Base-by-base conservation (phyloP, 2,113 vertebrate species). In the Plectropomus leopardus region DNA sequence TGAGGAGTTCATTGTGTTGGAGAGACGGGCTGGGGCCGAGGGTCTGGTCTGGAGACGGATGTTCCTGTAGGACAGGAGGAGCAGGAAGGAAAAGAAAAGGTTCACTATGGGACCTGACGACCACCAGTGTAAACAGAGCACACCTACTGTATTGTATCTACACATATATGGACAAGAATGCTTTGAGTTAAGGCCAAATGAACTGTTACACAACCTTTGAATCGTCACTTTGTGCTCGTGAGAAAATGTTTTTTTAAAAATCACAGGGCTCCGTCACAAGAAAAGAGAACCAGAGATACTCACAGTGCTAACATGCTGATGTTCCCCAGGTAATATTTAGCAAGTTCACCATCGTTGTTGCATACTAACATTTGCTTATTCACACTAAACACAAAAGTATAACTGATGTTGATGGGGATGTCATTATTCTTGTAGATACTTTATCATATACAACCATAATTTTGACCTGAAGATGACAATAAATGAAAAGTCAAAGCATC, bases 1-100 rank as follows among this genome's bases (percentile, higher is more conserved):
- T 3, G 91, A 91, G 73, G 93, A 90, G 85, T 85, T 95, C 95
- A 96, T 96, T 72, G 73, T 89, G 73, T 68, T 8, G 71, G 78
- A 65, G 42, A 61, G 57, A 44, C 5, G 34, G 78, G 75, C 57
- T 1, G 40, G 63, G 15, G 32, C 16, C 9, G 11, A 51, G 64
- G 75, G 72, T 48, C 65, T 17, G 67, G 82, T 83, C 79, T 77
- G 82, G 58, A 82, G 63, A 83, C 44, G 28, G 48, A 36, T 48
- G 82, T 81, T 82, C 83, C 90, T 92, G 65, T 8, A 73, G 76
- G 76, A 78, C 28, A 23, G 82, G 86, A 83, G 77, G 79, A 76
- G 75, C 86, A 87, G 86, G 88, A 90, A 91, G 84, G 83, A 85
- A 85, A 65, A 23, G 0, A 4, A 47, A 5, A 34, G 40, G 73